A percentile compares a stretch with the other conserved stretches of the same genome.
phyloP scores from a whole-genome alignment of 2,888 invertebrate species.

The Tipula confusa region DNA sequence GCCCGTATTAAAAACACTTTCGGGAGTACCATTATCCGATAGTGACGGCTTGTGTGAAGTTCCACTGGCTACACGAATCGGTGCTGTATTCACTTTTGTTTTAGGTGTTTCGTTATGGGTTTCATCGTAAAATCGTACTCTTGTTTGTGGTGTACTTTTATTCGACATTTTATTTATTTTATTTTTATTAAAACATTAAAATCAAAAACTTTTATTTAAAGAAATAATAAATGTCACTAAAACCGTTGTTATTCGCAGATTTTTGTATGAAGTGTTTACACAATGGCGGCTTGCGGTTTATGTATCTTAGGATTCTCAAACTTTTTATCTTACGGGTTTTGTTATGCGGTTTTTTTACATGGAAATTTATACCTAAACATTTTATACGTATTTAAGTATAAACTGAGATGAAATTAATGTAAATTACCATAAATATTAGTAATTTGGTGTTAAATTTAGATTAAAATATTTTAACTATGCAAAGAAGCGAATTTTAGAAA shows the following conservation, averaged over 20 bases:
- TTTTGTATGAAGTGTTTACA: not conserved
- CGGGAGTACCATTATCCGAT: not conserved
- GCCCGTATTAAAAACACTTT: constrained; percentile 34
- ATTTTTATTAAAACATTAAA: not conserved
- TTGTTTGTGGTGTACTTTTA: not conserved
- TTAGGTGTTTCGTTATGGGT: not conserved
- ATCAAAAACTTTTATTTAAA: not conserved
- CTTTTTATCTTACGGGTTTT: not conserved
- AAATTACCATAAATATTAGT: no score
- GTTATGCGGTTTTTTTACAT: not conserved
- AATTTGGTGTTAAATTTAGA: no score
- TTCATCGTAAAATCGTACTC: not conserved
- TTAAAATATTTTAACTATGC: not conserved
- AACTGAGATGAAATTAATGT: no score
- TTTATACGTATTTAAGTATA: no score
- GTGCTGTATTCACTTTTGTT: not conserved
- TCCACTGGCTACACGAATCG: not conserved
- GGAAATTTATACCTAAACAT: no score
- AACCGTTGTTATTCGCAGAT: not conserved
- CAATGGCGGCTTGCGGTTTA: not conserved
- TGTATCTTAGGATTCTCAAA: not conserved
- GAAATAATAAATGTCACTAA: not conserved
- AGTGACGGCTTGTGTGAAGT: not conserved
- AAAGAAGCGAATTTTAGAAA: no score
- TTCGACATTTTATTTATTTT: not conserved